Conservation (phyloP, 1,140 invertebrate genomes). For the Drusus annulatus region DNA sequence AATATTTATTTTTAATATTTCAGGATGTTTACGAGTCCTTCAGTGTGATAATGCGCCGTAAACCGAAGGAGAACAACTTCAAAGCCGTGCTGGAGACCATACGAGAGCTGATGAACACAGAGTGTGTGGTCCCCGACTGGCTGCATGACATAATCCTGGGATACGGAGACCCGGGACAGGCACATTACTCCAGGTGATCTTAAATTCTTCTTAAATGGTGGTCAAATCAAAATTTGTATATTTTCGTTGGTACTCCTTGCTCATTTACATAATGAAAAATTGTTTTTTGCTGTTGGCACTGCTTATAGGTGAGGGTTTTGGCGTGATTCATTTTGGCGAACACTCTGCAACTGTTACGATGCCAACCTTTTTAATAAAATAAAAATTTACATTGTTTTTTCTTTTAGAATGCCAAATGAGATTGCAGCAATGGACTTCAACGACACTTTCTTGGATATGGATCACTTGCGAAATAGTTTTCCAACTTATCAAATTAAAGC, state of each 20-base stretch:
- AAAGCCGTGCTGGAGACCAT: constrained; percentile 99
- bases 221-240: no score
- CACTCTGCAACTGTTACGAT: no score
- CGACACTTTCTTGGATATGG: constrained; percentile 95
- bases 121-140: constrained; percentile 99
- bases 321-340: not conserved
- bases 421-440: constrained; percentile 91
- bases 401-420: constrained; percentile 68
- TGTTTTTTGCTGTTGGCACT: no score
- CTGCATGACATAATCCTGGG: constrained; percentile 97
- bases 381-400: not conserved
- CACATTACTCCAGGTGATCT: constrained; percentile 88
- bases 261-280: no score
- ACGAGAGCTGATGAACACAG: constrained; percentile 98
- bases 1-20: constrained; percentile 26
- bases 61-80: constrained; percentile 99
- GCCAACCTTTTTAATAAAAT: not conserved
- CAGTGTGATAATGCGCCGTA: constrained; percentile 96
- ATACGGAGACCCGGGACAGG: constrained; percentile 96
- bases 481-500: constrained; percentile 84
- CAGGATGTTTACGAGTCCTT: constrained; percentile 97
- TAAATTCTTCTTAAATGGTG: not conserved
- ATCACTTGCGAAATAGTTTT: constrained; percentile 92
- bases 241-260: no score
- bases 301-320: not conserved